These are phyloP conservation scores for Silurus meridionalis DNA, from an alignment of 2,113 vertebrate species.

Conservation along the genomic window DNA sequence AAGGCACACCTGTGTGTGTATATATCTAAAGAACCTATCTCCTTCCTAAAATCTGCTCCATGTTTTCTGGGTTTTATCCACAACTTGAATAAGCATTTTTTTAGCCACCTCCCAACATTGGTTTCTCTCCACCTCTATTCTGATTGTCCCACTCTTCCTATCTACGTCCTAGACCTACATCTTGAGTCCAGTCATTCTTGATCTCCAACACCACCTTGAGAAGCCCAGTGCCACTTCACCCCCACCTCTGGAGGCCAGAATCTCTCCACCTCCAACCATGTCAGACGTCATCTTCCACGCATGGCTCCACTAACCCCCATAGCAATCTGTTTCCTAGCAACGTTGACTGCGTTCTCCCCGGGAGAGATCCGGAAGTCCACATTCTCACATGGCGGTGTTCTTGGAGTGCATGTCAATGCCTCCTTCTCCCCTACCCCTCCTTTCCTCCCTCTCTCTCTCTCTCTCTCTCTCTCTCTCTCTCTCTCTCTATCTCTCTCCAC, in stretches of 20 bases:
- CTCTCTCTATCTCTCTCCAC: not conserved
- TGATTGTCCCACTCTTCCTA: not conserved
- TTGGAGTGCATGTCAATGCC: constrained; percentile 74
- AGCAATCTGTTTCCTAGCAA: constrained; percentile 75
- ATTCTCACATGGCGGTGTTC: constrained; percentile 73
- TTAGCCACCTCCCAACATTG: not conserved
- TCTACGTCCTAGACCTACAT: not conserved
- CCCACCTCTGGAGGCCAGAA: constrained; percentile 47
- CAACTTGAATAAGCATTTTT: not conserved
- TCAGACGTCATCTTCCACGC: constrained; percentile 69
- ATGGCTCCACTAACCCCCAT: constrained; percentile 70
- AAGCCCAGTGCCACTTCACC: constrained; percentile 2
- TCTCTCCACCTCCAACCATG: constrained; percentile 63
- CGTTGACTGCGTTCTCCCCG: constrained; percentile 71
- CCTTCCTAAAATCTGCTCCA: not conserved
- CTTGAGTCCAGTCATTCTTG: not conserved
- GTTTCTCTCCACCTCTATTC: not conserved
- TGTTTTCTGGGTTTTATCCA: not conserved
- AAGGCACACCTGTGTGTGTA: not conserved
- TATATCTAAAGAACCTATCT: not conserved
- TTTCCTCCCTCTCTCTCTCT: constrained; percentile 6
- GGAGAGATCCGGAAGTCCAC: constrained; percentile 77
- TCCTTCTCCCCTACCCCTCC: constrained; percentile 43
- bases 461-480: constrained; percentile 39
- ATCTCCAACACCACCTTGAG: constrained; percentile 13